Evolutionary conservation across 2,888 invertebrate genomes (phyloP), one percentile per base, ranked within the genome.

Genomic region (Gryllus longicercus): DNA sequence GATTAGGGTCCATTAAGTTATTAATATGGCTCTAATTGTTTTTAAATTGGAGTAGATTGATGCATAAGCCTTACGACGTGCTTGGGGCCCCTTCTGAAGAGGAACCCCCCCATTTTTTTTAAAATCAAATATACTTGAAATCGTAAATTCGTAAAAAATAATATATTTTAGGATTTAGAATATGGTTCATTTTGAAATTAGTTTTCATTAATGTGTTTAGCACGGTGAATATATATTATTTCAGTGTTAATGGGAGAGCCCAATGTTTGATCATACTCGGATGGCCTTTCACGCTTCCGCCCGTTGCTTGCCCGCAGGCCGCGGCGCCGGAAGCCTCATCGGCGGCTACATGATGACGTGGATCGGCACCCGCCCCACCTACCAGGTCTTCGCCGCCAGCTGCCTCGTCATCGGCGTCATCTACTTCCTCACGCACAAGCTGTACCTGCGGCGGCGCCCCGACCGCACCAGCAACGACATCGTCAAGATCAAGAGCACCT

Each of bases 281-380:
- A 10, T 74, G 0, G 74, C n/a, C 11, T 10, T 11, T 74, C n/a
- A 21, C 4, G 49, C 75, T 75, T 78, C 85, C 87, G 63, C 11
- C 12, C n/a, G 0, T 4, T 63, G 63, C 38, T 38, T 38, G 38
- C 38, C 5, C 63, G 18, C 86, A 94, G 93, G 94, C 79, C 93
- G 93, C 86, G 94, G 94, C 63, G 88, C 92, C 11, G 94, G 94
- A 76, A 93, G 94, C 86, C 87, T 94, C 80, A 90, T 93, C 79
- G 94, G 94, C 18, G 94, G 94, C 16, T 93, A 92, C 85, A 86
- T 93, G 80, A 94, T 94, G 89, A 92, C 93, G 85, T 90, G 89
- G 82, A 90, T 92, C 83, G 94, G 94, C 12, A 93, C 93, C 10
- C 88, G 94, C 79, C 89, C 91, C 1, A 94, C 94, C 0, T 94